Conservation (phyloP, 2,888 invertebrate species). For the Drosophila monieri region DNA sequence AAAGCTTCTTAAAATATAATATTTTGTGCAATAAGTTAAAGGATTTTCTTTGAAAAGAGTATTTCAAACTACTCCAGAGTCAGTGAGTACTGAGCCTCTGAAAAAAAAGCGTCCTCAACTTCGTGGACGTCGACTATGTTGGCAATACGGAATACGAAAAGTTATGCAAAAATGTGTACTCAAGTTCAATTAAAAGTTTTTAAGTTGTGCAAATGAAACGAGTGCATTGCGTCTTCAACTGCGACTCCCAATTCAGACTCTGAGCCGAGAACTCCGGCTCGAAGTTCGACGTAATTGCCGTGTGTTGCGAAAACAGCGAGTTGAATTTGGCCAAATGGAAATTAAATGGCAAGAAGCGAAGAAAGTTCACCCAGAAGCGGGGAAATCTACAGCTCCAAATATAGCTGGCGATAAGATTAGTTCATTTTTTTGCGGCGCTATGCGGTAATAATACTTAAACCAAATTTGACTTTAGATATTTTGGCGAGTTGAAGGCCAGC, state of each 20-base stretch:
- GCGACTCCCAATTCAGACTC: conserved; percentile 19
- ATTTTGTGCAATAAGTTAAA: neutral
- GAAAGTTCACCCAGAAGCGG: conserved; percentile 2
- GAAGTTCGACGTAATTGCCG: conserved; percentile 35
- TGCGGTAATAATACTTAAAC: conserved; percentile 43
- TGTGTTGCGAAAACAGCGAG: conserved; percentile 20
- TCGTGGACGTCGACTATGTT: conserved; percentile 12
- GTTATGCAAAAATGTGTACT: conserved; percentile 55
- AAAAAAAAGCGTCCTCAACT: conserved; percentile 20
- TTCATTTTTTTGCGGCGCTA: conserved; percentile 1
- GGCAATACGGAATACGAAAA: conserved; percentile 44
- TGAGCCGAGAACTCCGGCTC: conserved; percentile 7
- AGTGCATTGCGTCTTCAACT: conserved; percentile 43
- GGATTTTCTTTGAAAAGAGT: conserved; percentile 5
- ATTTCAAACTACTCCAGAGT: conserved; percentile 1
- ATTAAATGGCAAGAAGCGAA: conserved; percentile 7
- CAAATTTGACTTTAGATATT: conserved; percentile 34
- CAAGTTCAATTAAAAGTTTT: conserved; percentile 55
- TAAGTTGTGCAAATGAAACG: conserved; percentile 55
- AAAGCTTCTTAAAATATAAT: too few relatives aligned
- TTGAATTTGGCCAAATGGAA: conserved; percentile 12
- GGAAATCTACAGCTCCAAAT: conserved; percentile 18
- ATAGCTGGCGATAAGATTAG: conserved; percentile 37
- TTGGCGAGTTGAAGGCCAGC: conserved; percentile 25
- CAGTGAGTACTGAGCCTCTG: conserved; percentile 1